Conservation (phyloP, 2,888 invertebrate species). For the Euplagia quadripunctaria region DNA sequence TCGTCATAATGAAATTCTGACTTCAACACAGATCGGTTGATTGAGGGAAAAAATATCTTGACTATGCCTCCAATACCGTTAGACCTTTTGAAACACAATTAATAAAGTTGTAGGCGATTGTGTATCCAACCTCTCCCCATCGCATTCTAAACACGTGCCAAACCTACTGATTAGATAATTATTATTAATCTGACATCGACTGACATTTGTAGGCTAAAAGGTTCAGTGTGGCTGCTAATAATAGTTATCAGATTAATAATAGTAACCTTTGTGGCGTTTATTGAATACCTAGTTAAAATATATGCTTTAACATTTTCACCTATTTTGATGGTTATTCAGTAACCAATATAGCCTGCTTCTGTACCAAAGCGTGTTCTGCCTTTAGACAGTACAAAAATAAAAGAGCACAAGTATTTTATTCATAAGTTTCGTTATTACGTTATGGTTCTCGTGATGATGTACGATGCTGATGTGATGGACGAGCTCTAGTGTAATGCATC, state of each 20-base stretch:
- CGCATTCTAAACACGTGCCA: too few relatives aligned
- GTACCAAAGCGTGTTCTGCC: neutral
- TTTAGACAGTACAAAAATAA: conserved; percentile 7
- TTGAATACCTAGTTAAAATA: neutral
- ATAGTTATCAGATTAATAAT: too few relatives aligned
- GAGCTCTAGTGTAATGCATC: conserved; percentile 44
- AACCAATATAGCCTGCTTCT: neutral
- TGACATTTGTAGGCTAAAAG: too few relatives aligned
- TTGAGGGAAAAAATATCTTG: neutral
- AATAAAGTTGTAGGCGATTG: neutral
- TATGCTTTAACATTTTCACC: neutral
- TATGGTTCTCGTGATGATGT: conserved; percentile 40
- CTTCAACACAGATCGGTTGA: neutral
- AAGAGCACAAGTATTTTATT: conserved; percentile 39
- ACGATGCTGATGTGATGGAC: conserved; percentile 46
- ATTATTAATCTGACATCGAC: too few relatives aligned
- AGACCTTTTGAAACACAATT: neutral
- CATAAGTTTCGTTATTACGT: conserved; percentile 44
- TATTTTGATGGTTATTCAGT: neutral
- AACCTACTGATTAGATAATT: too few relatives aligned
- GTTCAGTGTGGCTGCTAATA: too few relatives aligned
- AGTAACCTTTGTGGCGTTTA: too few relatives aligned
- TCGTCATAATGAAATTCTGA: neutral
- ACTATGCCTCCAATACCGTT: neutral
- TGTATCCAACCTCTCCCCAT: neutral